Evolutionary conservation across 2,888 invertebrate species (phyloP), one percentile per base, ranked within the genome.

Genomic region (Timandra comae): DNA sequence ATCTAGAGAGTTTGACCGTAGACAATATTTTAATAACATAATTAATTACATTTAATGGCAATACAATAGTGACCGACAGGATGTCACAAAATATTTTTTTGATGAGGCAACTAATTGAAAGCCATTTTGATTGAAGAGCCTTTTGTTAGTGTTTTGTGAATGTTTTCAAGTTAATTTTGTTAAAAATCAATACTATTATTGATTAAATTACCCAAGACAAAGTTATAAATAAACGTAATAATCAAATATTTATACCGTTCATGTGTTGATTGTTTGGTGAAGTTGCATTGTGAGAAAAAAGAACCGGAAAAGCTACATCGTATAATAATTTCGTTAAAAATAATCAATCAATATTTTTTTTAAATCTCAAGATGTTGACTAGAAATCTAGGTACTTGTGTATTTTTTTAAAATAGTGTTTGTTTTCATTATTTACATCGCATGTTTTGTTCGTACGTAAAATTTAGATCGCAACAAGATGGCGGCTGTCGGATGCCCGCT

Each of bases 81-180:
- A 80, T 80, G 78, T 79, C 72, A 76, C 6, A 71, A 73, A 68
- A 59, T 56, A 64, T 64, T 81, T 84, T 82, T 81, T 82, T 69
- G 68, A 66, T 58, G 64, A 77, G 79, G 84, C 82, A 84, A 81
- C 68, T 24, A 24, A 24, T 60, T 79, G 81, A 84, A 84, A 82
- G 85, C 85, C 85, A 85, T 85, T 85, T 85, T 85, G 82, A 79
- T 85, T 85, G 82, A 79, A 80, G 75, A 85, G 78, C 71, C 84
- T 86, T 85, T 86, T 86, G 86, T 86, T 86, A 72, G 85, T 86
- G 86, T 86, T 86, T 86, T 86, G 80, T 85, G 84, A 82, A 85
- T 82, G 84, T 86, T 86, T 86, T 85, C 73, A 76, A 71, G 57
- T 56, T 72, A 71, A 64, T 69, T 72, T 74, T 71, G 56, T 61